These are phyloP conservation scores for Zaprionus inermis DNA, from an alignment of 1,140 invertebrate species.

Conservation along the genomic window DNA sequence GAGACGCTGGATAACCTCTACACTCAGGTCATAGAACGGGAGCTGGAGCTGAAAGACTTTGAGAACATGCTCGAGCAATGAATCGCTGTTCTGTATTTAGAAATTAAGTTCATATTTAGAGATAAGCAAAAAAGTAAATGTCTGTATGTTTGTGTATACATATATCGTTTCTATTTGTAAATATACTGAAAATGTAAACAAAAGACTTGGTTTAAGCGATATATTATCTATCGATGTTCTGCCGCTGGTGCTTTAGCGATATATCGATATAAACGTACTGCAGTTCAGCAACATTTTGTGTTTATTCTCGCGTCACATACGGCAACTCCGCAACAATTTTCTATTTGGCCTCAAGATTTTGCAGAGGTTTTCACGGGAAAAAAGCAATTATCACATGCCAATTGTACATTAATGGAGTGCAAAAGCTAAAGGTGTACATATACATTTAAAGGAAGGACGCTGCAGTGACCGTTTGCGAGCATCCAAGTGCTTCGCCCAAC, in stretches of 20 bases:
- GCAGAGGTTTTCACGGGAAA: conserved; percentile 61
- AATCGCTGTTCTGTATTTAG: not conserved
- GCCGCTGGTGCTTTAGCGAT: conserved; percentile 11
- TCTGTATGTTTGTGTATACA: not conserved
- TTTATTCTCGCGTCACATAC: conserved; percentile 57
- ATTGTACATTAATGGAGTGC: conserved; percentile 52
- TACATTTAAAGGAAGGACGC: conserved; percentile 24
- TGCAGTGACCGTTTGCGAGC: conserved; percentile 45
- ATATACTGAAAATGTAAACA: conserved; percentile 11
- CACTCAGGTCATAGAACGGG: conserved; percentile 91
- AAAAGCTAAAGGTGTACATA: conserved; percentile 28
- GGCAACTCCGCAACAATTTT: conserved; percentile 57
- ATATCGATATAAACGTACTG: conserved; percentile 36
- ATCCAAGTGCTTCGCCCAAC: conserved; percentile 17
- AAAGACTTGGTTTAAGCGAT: not conserved
- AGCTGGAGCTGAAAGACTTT: conserved; percentile 87
- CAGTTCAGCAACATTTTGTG: conserved; percentile 51
- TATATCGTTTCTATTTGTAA: conserved; percentile 7
- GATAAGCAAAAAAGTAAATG: not conserved
- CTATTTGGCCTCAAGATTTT: conserved; percentile 58
- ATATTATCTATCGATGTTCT: not conserved
- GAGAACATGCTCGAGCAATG: conserved; percentile 70
- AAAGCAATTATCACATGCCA: conserved; percentile 39
- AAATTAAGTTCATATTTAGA: conserved; percentile 1
- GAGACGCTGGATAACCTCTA: conserved; percentile 91